Base-by-base conservation (phyloP, 2,113 vertebrate species). In the Nesospiza acunhae region DNA sequence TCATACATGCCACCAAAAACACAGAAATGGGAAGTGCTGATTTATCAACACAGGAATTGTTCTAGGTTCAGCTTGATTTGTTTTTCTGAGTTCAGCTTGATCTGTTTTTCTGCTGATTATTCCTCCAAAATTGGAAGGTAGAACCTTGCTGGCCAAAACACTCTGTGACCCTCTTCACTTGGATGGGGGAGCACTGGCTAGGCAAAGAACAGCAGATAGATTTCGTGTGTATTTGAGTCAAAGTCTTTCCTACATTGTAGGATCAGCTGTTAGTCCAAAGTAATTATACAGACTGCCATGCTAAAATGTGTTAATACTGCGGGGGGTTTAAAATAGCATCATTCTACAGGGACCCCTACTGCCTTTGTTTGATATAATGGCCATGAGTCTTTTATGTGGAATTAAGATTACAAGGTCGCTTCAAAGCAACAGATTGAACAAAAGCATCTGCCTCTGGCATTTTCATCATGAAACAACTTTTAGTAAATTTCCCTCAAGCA, bases 401-500 rank as follows among this genome's bases (percentile, higher is more conserved):
- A 78, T 94, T 46, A 77, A 91, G 89, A 82, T 39, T 59, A 92
- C 87, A 81, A 68, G 35, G 55, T 70, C 33, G 69, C 91, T 95
- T 96, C 47, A 74, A 93, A 97, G 91, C 59, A 79, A 79, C 44
- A 16, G 22, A 91, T 9, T 62, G 60, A 82, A 86, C 86, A 44
- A 93, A 96, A 94, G 69, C n/a, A 39, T 83, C 91, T 84, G 90
- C 96, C 87, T 91, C 95, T 53, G 85, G 91, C 90, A 17, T 96
- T 96, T 97, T 95, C 74, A 93, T 89, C 69, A 93, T 81, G 84
- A 96, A 96, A 81, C 42, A 83, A 91, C 93, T 94, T 81, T 84
- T 69, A 89, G 86, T 95, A 92, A 81, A 76, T 92, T 97, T 91
- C 94, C 96, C 91, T 94, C 70, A 64, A 96, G 96, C 91, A 78